Percentiles rank a stretch among this genome's conserved stretches.
Evolutionary conservation across 2,113 vertebrate species (phyloP).

Genomic region (Perca schrenkii): DNA sequence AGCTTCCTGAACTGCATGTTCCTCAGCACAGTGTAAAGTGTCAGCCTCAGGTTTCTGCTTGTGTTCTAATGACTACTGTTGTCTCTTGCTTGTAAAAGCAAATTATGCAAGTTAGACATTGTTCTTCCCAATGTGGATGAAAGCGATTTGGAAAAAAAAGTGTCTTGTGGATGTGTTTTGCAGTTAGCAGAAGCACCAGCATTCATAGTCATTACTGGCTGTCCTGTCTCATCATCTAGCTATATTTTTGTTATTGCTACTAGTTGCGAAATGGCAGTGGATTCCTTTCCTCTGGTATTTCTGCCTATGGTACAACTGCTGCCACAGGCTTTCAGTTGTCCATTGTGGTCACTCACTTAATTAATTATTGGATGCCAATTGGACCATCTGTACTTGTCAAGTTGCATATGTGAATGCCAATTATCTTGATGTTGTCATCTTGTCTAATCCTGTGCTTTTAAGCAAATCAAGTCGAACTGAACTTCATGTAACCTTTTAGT

Average conservation of each 20-base stretch:
- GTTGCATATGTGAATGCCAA: constrained; percentile 11
- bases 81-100: constrained; percentile 44
- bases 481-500: not conserved
- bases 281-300: constrained; percentile 15
- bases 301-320: not conserved
- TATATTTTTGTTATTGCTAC: constrained; percentile 13
- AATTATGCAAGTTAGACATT: constrained; percentile 9
- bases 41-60: constrained; percentile 39
- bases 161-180: constrained; percentile 15
- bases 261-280: constrained; percentile 4
- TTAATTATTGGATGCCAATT: constrained; percentile 16
- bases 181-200: constrained; percentile 6
- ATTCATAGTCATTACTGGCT: constrained; percentile 27
- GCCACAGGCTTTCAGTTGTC: constrained; percentile 10
- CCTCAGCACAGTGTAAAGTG: constrained; percentile 59
- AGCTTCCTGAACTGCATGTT: constrained; percentile 72
- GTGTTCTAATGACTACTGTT: constrained; percentile 31
- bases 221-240: constrained; percentile 31
- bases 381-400: not conserved
- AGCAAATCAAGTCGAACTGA: constrained; percentile 1
- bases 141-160: constrained; percentile 5
- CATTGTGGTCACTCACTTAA: not conserved
- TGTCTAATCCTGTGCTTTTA: not conserved
- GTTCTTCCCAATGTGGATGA: not conserved
- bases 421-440: not conserved